phyloP scores from a whole-genome alignment of 2,797 vertebrate species.

The Enteromius radiatus region DNA sequence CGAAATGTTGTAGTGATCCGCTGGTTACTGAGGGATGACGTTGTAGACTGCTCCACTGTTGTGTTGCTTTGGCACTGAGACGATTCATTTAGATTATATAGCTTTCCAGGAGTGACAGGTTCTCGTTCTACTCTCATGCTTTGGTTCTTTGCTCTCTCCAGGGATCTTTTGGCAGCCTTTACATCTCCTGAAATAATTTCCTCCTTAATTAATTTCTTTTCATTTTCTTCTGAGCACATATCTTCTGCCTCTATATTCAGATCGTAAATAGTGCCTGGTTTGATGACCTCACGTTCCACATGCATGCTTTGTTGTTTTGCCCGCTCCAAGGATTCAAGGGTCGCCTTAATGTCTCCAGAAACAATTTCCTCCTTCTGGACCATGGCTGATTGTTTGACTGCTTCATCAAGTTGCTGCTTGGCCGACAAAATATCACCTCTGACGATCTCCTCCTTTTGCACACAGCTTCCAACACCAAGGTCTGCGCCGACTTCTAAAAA shows the following conservation, averaged over 20 bases:
- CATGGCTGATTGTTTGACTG: constrained; percentile 79
- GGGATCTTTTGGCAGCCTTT: constrained; percentile 76
- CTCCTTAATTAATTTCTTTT: constrained; percentile 80
- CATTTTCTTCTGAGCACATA: constrained; percentile 67
- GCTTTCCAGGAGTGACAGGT: constrained; percentile 66
- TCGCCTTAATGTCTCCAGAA: constrained; percentile 83
- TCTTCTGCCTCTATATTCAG: constrained; percentile 68
- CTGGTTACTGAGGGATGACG: constrained; percentile 69
- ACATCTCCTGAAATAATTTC: constrained; percentile 78
- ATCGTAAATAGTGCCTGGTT: constrained; percentile 76
- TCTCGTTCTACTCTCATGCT: constrained; percentile 77
- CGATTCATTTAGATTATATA: constrained; percentile 75
- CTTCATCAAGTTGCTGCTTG: constrained; percentile 85
- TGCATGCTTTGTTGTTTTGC: constrained; percentile 77
- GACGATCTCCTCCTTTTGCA: constrained; percentile 73
- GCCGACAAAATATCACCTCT: constrained; percentile 86
- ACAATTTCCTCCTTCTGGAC: constrained; percentile 82
- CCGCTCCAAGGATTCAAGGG: constrained; percentile 85
- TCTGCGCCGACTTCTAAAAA: constrained; percentile 79
- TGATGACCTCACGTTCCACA: constrained; percentile 73
- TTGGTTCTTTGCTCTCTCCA: constrained; percentile 79
- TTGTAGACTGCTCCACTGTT: constrained; percentile 61
- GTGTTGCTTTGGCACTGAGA: constrained; percentile 69
- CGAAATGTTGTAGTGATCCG: constrained; percentile 77
- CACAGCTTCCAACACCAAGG: constrained; percentile 45